phyloP scores from a whole-genome alignment of 2,888 invertebrate genomes.

The Rotaria magnacalcarata region DNA sequence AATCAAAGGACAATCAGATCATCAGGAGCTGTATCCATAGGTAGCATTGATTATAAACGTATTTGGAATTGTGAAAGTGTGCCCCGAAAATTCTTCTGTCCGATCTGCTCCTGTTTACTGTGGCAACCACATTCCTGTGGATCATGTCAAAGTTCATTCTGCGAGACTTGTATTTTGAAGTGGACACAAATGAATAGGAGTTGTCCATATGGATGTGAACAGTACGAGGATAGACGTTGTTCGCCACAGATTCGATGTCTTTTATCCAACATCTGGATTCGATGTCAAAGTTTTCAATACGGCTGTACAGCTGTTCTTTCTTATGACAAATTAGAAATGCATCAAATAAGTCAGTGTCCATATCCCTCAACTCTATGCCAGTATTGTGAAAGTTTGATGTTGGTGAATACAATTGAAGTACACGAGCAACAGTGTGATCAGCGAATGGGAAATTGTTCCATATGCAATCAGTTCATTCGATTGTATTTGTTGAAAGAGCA shows the following conservation, averaged over 20 bases:
- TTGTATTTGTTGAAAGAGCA: not conserved
- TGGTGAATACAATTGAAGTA: not conserved
- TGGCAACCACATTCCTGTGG: not conserved
- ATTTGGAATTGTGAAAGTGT: not conserved
- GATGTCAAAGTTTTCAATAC: not conserved
- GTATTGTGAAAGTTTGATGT: not conserved
- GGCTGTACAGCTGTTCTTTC: not conserved
- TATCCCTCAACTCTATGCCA: not conserved
- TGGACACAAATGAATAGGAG: not conserved
- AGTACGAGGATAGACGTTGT: not conserved
- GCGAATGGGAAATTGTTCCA: not conserved
- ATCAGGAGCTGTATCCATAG: not conserved
- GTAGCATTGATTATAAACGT: not conserved
- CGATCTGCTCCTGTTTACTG: not conserved
- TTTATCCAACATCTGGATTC: not conserved
- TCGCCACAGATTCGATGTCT: not conserved
- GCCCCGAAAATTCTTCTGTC: not conserved
- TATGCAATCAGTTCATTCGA: not conserved
- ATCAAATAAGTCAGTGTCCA: not conserved
- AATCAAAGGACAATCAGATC: too few relatives aligned
- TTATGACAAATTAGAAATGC: not conserved
- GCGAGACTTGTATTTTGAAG: not conserved
- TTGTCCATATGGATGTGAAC: not conserved
- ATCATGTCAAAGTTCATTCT: not conserved
- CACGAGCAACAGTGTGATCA: not conserved